Evolutionary conservation across 2,113 vertebrate species (phyloP).

Genomic region (Gracilinanus agilis): DNA sequence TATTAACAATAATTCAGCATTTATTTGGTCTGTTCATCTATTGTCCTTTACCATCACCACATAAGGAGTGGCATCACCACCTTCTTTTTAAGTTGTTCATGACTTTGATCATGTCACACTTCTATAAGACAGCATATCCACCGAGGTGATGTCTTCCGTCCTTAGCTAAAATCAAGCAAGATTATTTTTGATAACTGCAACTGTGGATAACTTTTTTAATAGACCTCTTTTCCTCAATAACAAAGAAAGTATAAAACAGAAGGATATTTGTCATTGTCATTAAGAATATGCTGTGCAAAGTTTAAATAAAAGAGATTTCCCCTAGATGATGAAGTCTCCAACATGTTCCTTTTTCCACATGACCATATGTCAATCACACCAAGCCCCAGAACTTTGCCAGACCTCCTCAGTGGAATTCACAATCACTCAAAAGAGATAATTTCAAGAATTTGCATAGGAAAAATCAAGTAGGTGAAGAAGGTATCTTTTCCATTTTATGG

Average conservation of each 20-base stretch:
- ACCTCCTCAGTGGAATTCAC: neutral
- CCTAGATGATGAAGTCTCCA: neutral
- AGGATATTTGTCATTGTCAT: neutral
- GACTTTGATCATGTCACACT: neutral
- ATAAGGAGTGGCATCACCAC: neutral
- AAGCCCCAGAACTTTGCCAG: neutral
- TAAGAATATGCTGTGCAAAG: neutral
- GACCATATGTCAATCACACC: neutral
- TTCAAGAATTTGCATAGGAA: neutral
- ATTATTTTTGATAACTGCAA: neutral
- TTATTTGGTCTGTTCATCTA: neutral
- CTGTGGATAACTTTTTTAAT: neutral
- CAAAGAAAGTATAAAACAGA: neutral
- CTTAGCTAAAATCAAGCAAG: neutral
- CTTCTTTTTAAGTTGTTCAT: neutral
- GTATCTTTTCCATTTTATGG: neutral
- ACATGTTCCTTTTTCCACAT: neutral
- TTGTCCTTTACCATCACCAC: neutral
- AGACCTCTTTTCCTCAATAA: neutral
- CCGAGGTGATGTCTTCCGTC: neutral
- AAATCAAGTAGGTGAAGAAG: neutral
- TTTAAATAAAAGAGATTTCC: neutral
- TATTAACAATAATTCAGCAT: neutral
- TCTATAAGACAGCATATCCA: neutral
- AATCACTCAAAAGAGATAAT: neutral